Conservation (phyloP, 2,113 vertebrate species). For the Acrocephalus kingi region DNA sequence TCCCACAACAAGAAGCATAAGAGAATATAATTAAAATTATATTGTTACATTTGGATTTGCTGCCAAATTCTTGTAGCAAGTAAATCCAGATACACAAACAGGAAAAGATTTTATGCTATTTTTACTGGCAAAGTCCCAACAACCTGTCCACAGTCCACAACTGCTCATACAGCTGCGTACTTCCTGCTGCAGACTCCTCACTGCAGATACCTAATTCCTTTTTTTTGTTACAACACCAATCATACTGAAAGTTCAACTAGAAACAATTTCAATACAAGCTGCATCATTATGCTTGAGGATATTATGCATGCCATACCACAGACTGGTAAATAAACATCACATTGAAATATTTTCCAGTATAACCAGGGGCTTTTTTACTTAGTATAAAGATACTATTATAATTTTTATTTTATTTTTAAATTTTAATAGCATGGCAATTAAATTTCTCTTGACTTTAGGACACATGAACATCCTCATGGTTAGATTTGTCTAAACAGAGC, state of each 20-base stretch:
- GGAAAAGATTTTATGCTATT: not conserved
- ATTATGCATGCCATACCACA: not conserved
- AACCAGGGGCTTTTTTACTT: not conserved
- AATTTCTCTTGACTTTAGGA: not conserved
- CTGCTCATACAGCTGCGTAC: not conserved
- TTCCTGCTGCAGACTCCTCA: not conserved
- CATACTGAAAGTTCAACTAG: not conserved
- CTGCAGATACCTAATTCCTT: not conserved
- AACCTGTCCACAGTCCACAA: not conserved
- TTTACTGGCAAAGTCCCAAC: not conserved
- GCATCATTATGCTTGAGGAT: not conserved
- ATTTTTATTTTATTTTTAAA: not conserved
- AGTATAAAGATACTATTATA: not conserved
- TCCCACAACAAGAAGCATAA: not conserved
- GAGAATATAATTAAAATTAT: constrained; percentile 14
- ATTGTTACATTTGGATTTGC: not conserved
- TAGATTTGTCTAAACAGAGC: not conserved
- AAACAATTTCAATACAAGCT: not conserved
- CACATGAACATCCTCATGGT: not conserved
- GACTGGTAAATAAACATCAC: not conserved
- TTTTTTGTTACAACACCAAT: not conserved
- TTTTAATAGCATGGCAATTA: not conserved
- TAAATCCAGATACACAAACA: constrained; percentile 20
- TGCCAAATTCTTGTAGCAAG: not conserved
- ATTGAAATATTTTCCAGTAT: not conserved